These are phyloP conservation scores for Nezara viridula DNA, from an alignment of 2,888 invertebrate genomes.

Conservation along the genomic window DNA sequence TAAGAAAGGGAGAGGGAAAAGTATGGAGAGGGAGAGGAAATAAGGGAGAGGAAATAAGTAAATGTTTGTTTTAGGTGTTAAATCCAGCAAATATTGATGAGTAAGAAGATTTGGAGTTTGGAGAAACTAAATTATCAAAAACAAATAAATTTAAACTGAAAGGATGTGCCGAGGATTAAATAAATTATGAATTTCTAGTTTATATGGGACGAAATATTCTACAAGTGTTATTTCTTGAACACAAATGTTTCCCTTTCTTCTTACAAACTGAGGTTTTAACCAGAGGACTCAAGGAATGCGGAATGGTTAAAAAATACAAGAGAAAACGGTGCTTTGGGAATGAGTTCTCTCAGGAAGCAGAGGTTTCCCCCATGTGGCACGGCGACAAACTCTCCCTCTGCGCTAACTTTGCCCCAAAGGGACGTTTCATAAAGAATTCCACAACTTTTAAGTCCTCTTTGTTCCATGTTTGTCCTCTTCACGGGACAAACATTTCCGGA, in stretches of 20 bases:
- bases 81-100: no score
- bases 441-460: constrained; percentile 7
- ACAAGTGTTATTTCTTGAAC: not conserved
- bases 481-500: not conserved
- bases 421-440: constrained; percentile 25
- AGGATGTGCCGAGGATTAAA: not conserved
- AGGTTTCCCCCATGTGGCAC: constrained; percentile 22
- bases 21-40: no score
- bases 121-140: no score
- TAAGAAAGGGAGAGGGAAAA: no score
- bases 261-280: not conserved
- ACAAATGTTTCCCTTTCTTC: not conserved
- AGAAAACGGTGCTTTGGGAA: constrained; percentile 20
- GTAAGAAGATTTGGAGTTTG: no score
- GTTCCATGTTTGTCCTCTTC: not conserved
- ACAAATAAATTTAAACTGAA: no score
- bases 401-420: not conserved
- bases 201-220: not conserved
- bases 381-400: not conserved
- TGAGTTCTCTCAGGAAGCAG: not conserved
- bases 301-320: constrained; percentile 5
- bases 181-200: not conserved
- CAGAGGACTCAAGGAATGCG: not conserved
- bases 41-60: no score
- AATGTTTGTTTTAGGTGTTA: no score